Conservation (phyloP, 2,888 invertebrate genomes). For the Melinopterus prodromus region DNA sequence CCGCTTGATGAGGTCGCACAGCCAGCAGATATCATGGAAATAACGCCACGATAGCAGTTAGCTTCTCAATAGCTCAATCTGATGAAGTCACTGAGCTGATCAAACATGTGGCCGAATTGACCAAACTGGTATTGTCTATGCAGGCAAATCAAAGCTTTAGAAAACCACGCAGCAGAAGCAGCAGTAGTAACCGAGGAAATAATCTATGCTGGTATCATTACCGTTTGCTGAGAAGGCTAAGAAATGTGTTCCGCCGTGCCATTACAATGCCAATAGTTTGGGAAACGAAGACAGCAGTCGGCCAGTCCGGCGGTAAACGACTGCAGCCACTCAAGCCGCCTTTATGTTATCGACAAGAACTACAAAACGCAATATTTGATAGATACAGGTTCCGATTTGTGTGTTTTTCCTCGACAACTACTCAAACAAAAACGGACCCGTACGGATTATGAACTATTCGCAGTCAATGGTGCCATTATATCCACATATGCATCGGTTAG, state of each 20-base stretch:
- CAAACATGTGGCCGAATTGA: neutral
- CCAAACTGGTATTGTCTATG: neutral
- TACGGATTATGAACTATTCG: neutral
- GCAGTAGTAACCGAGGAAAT: no score
- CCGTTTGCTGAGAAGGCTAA: conserved; percentile 23
- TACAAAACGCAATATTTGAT: conserved; percentile 31
- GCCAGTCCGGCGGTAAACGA: neutral
- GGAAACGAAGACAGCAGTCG: conserved; percentile 18
- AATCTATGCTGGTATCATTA: conserved; percentile 40
- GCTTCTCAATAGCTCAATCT: neutral
- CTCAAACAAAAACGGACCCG: conserved; percentile 12
- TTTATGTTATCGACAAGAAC: conserved; percentile 32
- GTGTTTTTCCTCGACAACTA: conserved; percentile 33
- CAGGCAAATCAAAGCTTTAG: neutral
- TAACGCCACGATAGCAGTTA: neutral
- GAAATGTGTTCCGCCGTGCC: conserved; percentile 31
- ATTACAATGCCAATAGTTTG: neutral
- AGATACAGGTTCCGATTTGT: conserved; percentile 37
- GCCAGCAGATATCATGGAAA: neutral
- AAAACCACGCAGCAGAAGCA: neutral
- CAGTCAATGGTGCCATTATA: conserved; percentile 32
- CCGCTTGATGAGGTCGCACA: neutral
- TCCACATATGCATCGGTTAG: conserved; percentile 33
- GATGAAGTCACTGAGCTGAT: neutral
- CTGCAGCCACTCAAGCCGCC: conserved; percentile 26